phyloP scores from a whole-genome alignment of 2,888 invertebrate species.

The Caenorhabditis zanzibari region DNA sequence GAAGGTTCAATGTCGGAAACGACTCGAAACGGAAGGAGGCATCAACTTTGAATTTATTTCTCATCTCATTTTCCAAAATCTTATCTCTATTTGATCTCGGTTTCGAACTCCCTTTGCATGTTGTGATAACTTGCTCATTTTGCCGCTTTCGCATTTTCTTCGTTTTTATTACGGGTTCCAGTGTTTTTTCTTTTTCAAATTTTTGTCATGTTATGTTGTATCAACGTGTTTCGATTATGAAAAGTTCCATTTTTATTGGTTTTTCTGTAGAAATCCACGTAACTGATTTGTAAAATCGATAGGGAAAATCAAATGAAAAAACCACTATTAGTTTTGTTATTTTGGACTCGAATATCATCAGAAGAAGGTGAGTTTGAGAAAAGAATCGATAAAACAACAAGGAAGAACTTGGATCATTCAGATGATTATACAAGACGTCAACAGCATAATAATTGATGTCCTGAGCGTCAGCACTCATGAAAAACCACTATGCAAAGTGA shows the following conservation, averaged over 20 bases:
- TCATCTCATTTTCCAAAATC: not conserved
- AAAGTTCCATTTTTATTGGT: not conserved
- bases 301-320: not conserved
- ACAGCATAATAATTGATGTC: conserved; percentile 61
- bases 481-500: conserved; percentile 50
- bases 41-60: conserved; percentile 33
- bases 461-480: conserved; percentile 55
- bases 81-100: conserved; percentile 23
- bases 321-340: not conserved
- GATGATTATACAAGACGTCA: conserved; percentile 53
- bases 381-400: not conserved
- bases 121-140: conserved; percentile 44
- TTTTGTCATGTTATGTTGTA: not conserved
- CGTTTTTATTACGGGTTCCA: conserved; percentile 16
- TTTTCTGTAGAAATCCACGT: not conserved
- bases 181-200: not conserved
- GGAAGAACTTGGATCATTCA: conserved; percentile 29
- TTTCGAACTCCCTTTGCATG: conserved; percentile 15
- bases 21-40: conserved; percentile 37
- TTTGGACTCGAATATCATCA: conserved; percentile 7
- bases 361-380: not conserved
- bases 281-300: not conserved
- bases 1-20: conserved; percentile 39
- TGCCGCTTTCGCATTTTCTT: conserved; percentile 35
- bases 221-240: conserved; percentile 6